Base-by-base conservation (phyloP, 2,797 vertebrate species). In the Hoplostethus mediterraneus region DNA sequence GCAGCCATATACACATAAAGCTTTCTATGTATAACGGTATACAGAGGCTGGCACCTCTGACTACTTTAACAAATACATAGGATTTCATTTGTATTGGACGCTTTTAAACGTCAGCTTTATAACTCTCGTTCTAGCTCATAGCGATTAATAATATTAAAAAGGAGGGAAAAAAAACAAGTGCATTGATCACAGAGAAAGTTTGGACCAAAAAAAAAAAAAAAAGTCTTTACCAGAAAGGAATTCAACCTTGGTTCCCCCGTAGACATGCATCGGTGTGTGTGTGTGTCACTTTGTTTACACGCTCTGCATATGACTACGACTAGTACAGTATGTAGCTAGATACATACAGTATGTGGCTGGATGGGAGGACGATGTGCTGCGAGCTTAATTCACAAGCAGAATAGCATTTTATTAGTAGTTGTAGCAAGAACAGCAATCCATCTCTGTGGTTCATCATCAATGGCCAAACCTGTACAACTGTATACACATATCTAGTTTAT, bases 1-100 rank as follows among this genome's bases (percentile, higher is more conserved):
- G 90, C 90, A 87, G 88, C 87, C 89, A 86, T 90, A 87, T 90
- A 93, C 89, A 94, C 89, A 86, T 89, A 93, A 90, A 94, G 92
- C 90, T 91, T 86, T 92, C 88, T 89, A 92, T 93, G 92, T 87
- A 90, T 83, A 93, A 88, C 84, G 85, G 86, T 82, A 86, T 84
- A 90, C 62, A 79, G 84, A 87, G 83, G 82, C 64, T 28, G 84
- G 72, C 69, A 10, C 79, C 90, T 77, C 86, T 80, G 66, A 82
- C 90, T 91, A 92, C 85, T 87, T 84, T 52, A 90, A 91, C 87
- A 87, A 82, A 89, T 86, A 94, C 90, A 89, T 89, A 88, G 81
- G 87, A 79, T 70, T 79, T 87, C 60, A 86, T 91, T 87, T 87
- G 83, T 87, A 89, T 86, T 21, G 21, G 21, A 21, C 21, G 21